Conservation (phyloP, 2,113 vertebrate genomes). For the Osmerus mordax region DNA sequence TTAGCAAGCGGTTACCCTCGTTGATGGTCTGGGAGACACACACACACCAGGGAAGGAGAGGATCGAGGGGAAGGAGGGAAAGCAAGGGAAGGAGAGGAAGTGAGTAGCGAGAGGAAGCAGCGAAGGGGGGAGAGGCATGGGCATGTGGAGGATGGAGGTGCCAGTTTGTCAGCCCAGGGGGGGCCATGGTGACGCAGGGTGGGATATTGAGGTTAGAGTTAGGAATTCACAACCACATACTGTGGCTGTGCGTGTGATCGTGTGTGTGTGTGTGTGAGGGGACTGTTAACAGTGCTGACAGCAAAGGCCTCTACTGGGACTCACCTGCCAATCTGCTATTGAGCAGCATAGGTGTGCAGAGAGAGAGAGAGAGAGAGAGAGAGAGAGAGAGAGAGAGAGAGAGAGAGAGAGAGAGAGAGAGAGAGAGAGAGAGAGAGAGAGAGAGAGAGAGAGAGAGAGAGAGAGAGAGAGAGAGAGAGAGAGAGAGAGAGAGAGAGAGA, state of each 20-base stretch:
- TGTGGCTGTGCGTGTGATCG: conserved; percentile 1
- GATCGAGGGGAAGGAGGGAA: background rate
- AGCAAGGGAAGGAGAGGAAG: background rate
- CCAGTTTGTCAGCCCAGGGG: background rate
- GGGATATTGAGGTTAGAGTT: conserved; percentile 20
- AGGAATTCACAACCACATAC: conserved; percentile 10
- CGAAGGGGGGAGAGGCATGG: background rate
- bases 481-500: background rate
- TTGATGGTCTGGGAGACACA: background rate
- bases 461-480: background rate
- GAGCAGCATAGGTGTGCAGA: background rate
- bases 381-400: background rate
- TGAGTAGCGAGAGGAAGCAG: background rate
- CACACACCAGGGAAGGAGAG: background rate
- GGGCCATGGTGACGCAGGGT: conserved; percentile 4
- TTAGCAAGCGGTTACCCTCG: background rate
- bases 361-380: background rate
- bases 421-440: background rate
- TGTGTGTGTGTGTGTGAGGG: conserved; percentile 3
- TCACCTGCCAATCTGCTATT: conserved; percentile 34
- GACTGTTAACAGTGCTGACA: conserved; percentile 18
- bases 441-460: background rate
- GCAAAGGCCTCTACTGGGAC: conserved; percentile 20
- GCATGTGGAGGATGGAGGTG: background rate
- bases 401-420: background rate